Evolutionary conservation across 2,888 invertebrate species (phyloP), one percentile per base, ranked within the genome.

Genomic region (Platypus cylindrus): DNA sequence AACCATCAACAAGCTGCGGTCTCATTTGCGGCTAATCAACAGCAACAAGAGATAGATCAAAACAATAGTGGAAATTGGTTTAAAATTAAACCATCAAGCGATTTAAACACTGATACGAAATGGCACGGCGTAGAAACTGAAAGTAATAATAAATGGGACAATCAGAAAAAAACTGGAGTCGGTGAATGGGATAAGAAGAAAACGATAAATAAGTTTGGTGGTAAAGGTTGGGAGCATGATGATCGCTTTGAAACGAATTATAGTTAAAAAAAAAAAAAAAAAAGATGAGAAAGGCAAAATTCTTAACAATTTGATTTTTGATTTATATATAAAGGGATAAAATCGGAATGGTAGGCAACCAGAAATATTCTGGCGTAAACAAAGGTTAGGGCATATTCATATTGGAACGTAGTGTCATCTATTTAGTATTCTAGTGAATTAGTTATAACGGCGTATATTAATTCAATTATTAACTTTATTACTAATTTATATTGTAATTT

Each of bases 161-260:
- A 41, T 20, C 33, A 39, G 14, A 26, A 20, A 27, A 38, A 34
- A 29, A 39, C 35, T 14, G 41, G 38, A 17, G 37, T 30, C 15
- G 26, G 16, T 12, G 39, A 40, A 13, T 38, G 38, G 41, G 41
- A 43, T 5, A 43, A 49, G 37, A 39, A 45, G 35, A 26, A 50
- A 28, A 15, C 28, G 5, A 34, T 30, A 5, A 33, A 40, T 9
- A 43, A 40, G 26, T 16, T n/a, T 5, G 30, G 27, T 11, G 36
- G 47, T 34, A 58, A 58, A 40, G 59, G 58, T 1, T 60, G 59
- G 58, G 59, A 61, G 37, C 60, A 61, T 32, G 60, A 61, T 38
- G 61, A 61, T 33, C 47, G 61, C 40, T 60, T 60, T 43, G 59
- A 60, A 24, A 60, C 50, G 36, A 56, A 60, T 47, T 61, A 61